A percentile compares a stretch with the other conserved stretches of the same genome.
These are phyloP conservation scores for Synanceia verrucosa DNA, from an alignment of 2,797 vertebrate genomes.

Conservation along the genomic window DNA sequence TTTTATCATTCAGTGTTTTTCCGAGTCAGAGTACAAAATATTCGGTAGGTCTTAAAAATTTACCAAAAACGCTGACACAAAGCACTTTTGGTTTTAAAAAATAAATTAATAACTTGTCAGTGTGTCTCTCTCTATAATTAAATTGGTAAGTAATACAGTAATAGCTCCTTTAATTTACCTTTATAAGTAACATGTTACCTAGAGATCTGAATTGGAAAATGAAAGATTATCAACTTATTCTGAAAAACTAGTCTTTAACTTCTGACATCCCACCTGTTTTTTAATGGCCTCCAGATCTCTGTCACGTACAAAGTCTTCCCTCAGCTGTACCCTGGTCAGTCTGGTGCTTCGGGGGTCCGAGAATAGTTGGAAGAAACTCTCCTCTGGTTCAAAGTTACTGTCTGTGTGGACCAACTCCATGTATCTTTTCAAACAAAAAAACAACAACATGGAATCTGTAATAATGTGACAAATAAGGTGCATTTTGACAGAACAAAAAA, in stretches of 20 bases:
- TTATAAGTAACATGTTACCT: neutral
- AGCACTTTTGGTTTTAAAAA: no score
- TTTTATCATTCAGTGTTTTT: no score
- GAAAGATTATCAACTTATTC: neutral
- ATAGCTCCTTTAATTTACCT: neutral
- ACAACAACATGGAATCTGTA: neutral
- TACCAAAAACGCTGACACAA: no score
- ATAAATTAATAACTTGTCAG: no score
- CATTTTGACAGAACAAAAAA: neutral
- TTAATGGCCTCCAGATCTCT: slow-evolving; percentile 94
- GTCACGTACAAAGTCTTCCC: slow-evolving; percentile 92
- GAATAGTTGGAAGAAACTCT: slow-evolving; percentile 96
- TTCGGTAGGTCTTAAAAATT: no score
- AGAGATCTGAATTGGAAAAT: neutral
- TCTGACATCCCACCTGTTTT: slow-evolving; percentile 85
- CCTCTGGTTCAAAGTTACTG: slow-evolving; percentile 91
- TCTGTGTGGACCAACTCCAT: slow-evolving; percentile 94
- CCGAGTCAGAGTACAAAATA: no score
- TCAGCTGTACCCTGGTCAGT: slow-evolving; percentile 91
- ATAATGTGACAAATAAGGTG: neutral
- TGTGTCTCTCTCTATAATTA: neutral
- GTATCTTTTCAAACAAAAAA: slow-evolving; percentile 80
- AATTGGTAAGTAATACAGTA: neutral
- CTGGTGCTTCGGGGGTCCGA: slow-evolving; percentile 94
- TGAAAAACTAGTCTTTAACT: neutral